Percentiles rank a stretch among this genome's conserved stretches.
phyloP scores from a whole-genome alignment of 1,140 invertebrate genomes.

The Monomorium pharaonis region DNA sequence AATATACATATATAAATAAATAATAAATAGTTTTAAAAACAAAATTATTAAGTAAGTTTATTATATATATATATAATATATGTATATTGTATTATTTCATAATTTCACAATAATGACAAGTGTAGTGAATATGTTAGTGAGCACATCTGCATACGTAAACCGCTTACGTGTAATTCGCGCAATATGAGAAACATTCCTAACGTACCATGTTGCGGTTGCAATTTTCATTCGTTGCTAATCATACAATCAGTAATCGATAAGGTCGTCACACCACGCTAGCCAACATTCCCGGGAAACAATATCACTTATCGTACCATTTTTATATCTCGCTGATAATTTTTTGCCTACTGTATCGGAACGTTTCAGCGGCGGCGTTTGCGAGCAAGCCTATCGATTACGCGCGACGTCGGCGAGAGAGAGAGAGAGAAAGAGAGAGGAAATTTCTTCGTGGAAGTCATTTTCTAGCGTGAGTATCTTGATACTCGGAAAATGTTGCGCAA shows the following conservation, averaged over 20 bases:
- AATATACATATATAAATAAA: too few relatives aligned
- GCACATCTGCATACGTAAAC: background rate
- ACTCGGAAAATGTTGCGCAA: slow-evolving; percentile 42
- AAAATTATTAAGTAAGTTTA: too few relatives aligned
- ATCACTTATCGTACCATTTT: slow-evolving; percentile 36
- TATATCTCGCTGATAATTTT: slow-evolving; percentile 34
- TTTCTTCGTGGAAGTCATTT: slow-evolving; percentile 66
- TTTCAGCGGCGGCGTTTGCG: background rate
- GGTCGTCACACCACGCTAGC: slow-evolving; percentile 20
- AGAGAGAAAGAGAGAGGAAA: slow-evolving; percentile 41
- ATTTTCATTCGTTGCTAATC: slow-evolving; percentile 46
- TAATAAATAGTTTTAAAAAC: too few relatives aligned
- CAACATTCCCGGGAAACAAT: slow-evolving; percentile 49
- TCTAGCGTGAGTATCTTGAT: slow-evolving; percentile 19
- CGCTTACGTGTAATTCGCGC: background rate
- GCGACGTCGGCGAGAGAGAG: slow-evolving; percentile 4
- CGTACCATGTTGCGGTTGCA: slow-evolving; percentile 15
- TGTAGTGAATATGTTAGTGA: background rate
- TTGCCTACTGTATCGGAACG: slow-evolving; percentile 1
- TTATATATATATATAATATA: too few relatives aligned
- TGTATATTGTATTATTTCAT: background rate
- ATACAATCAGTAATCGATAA: slow-evolving; percentile 59
- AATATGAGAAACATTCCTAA: slow-evolving; percentile 28
- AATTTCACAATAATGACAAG: background rate
- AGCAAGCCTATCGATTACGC: slow-evolving; percentile 17